Base-by-base conservation (phyloP, 1,140 invertebrate genomes). In the Nasonia longicornis region DNA sequence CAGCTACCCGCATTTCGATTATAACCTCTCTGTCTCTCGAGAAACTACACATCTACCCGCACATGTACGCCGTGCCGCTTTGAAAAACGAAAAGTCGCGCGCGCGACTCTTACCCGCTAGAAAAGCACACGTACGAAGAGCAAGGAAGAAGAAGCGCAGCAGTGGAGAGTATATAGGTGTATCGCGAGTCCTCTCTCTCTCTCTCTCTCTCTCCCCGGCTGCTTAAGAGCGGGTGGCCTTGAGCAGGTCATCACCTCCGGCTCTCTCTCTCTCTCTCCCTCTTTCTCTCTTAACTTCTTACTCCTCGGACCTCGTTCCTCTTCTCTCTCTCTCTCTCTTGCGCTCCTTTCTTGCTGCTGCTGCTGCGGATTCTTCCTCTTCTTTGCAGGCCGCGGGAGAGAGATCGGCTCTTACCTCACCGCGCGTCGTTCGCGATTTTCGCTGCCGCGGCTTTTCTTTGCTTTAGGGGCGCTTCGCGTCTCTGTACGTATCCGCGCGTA, bases 201-300 rank as follows among this genome's bases (percentile, higher is more conserved):
- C 26, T 26, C 26, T 26, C 26, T 45, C 38, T 72, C n/a, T 48
- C 71, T 48, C 35, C 45, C 42, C 22, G 11, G 26, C 69, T n/a
- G 67, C 85, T 86, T 86, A 58, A 84, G 86, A 89, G 89, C 87
- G 87, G 87, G 87, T 89, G 89, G 89, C 88, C 89, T 89, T 89
- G 89, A 89, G 87, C 89, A 89, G 89, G 89, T 89, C 89, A 89
- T 89, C 89, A 89, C 89, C 88, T 78, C 22, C 22, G 22, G 22
- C 22, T 22, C 22, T 22, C 66, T 70, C 58, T 71, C 58, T 71
- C 63, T 81, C 79, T 31, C 58, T 22, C 52, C 26, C 77, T 42
- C 63, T 29, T 42, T 22, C 87, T 86, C 86, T 88, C 88, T 88
- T 87, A 87, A 88, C 87, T 88, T 89, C 87, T 83, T 83, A 77